phyloP scores from a whole-genome alignment of 2,888 invertebrate genomes.

The Cryptus armator region DNA sequence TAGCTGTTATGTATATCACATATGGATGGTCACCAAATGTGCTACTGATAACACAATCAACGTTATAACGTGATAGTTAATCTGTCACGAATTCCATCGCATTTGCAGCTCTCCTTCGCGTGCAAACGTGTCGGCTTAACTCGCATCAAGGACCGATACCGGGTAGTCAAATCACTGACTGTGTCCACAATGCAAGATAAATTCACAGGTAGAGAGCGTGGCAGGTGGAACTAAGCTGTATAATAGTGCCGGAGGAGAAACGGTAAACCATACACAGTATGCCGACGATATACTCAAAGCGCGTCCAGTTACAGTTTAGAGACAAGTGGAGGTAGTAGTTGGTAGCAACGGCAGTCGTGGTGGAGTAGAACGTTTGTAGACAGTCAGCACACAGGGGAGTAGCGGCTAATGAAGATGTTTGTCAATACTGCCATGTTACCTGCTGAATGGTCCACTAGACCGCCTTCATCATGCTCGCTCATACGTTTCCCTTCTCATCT shows the following conservation, averaged over 20 bases:
- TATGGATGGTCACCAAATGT: neutral
- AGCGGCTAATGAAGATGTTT: constrained; percentile 82
- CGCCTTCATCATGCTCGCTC: constrained; percentile 45
- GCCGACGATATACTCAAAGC: constrained; percentile 37
- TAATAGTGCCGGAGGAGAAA: constrained; percentile 15
- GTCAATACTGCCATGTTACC: constrained; percentile 80
- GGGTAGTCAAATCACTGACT: constrained; percentile 70
- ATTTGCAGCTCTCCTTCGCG: constrained; percentile 34
- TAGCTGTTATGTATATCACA: neutral
- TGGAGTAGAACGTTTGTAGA: constrained; percentile 72
- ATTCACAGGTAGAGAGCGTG: constrained; percentile 68
- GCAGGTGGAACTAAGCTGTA: constrained; percentile 20
- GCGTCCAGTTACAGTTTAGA: constrained; percentile 43
- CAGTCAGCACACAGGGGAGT: constrained; percentile 75
- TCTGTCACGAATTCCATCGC: constrained; percentile 28
- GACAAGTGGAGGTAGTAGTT: constrained; percentile 40
- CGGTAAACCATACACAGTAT: constrained; percentile 46
- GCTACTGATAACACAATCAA: neutral
- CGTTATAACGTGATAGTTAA: constrained; percentile 9
- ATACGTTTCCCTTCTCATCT: constrained; percentile 32
- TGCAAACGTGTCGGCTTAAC: constrained; percentile 72
- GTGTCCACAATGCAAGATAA: constrained; percentile 71
- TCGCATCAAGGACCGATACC: constrained; percentile 73
- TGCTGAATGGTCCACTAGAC: constrained; percentile 55
- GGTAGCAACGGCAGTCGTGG: constrained; percentile 35